Evolutionary conservation across 2,888 invertebrate species (phyloP), one percentile per base, ranked within the genome.

Genomic region (Leptothorax acervorum): DNA sequence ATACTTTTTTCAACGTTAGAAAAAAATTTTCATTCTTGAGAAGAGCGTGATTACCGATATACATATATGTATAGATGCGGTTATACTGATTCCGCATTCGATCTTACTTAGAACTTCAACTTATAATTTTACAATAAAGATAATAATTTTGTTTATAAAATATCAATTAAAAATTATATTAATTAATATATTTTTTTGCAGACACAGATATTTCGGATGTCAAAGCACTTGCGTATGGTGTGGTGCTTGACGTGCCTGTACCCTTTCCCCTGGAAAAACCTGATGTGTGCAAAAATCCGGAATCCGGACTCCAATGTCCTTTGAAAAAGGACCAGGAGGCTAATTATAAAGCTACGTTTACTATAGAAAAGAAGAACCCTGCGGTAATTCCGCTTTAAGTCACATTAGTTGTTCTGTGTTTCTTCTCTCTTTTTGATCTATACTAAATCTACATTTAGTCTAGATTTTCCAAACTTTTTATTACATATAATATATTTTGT

Each of bases 231-330:
- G 98, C 98, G 0, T 97, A 97, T 95, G 98, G 98, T 0, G 95
- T 97, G 82, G 96, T 98, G 57, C 95, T 96, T 95, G 97, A 96
- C 83, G 95, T 97, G 55, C 97, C 97, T 0, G 96, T 97, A 86
- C 97, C 97, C 0, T 98, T 98, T 94, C 96, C 96, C 3, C 93
- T 98, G 86, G 95, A 96, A 45, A 96, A 98, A 93, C 96, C 97
- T 0, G 96, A 98, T 93, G 97, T 97, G 0, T 98, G 98, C 93
- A 95, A 95, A 60, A 95, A 96, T 92, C 96, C 96, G 87, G 95
- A 96, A 92, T 96, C 96, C 87, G 96, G 97, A 0, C 93, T 98
- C 5, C 65, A 28, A 0, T 76, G 82, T 73, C 85, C 85, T 51
- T 48, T 85, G 53, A 53, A 68, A 31, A 60, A 79, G 9, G 79